Evolutionary conservation across 1,140 invertebrate genomes (phyloP), one percentile per base, ranked within the genome.

Genomic region (Colletes latitarsis): DNA sequence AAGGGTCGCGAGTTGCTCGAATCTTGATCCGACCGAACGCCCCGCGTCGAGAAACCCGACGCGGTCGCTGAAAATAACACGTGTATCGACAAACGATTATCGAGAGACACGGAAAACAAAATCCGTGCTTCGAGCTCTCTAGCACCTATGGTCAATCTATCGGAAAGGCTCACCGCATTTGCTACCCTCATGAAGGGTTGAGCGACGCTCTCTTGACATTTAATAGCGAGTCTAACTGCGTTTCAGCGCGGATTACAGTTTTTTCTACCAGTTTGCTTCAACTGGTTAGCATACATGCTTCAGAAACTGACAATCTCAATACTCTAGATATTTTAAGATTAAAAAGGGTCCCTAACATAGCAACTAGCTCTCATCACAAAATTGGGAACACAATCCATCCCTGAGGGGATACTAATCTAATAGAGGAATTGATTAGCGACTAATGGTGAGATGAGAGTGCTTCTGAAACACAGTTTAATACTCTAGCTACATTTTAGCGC

Each of bases 31-130:
- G 19, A 41, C 6, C 63, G 63, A 41, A 46, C 8, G 41, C 9
- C 12, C 0, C 46, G 5, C 67, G 67, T 3, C 46, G 21, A 30
- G 52, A 17, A 52, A 19, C 49, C 15, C 30, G 46, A 15, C 39
- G 9, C 9, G 41, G 49, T 46, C 69, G 55, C 21, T 60, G 14
- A 62, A 62, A 62, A 62, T 77, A 77, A 62, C 64, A 49, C 10
- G 19, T n/a, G 15, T 69, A 76, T 68, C 64, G 74, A 30, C 21
- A 53, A 77, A 78, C 68, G 68, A 72, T 78, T 77, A 69, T 75
- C 60, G 49, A 39, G 41, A 10, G 52, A 66, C 62, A 15, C 60
- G 60, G 60, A 41, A 74, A 74, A 74, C 60, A 64, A 74, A 74
- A 74, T 74, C 30, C 15, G 15, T 15, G 58, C 21, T 21, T 30